Conservation (phyloP, 2,113 vertebrate genomes). For the Herpetotheres cachinnans region DNA sequence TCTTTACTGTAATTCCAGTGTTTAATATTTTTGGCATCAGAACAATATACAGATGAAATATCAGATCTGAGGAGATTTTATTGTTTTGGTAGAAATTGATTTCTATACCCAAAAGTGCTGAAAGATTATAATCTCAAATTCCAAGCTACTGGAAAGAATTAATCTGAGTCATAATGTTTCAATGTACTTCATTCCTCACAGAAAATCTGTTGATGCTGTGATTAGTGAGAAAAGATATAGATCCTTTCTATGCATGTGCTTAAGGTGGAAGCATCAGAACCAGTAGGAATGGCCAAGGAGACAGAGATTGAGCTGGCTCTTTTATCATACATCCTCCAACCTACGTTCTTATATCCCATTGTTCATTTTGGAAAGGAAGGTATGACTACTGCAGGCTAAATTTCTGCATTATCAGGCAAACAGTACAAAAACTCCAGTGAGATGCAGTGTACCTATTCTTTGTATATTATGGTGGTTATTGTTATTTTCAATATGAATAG, state of each 20-base stretch:
- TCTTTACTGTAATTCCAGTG: background rate
- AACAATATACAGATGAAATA: background rate
- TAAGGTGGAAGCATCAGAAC: background rate
- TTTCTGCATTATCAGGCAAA: background rate
- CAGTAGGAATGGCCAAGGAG: background rate
- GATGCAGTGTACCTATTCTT: background rate
- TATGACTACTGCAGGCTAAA: background rate
- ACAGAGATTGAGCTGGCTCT: background rate
- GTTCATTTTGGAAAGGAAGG: background rate
- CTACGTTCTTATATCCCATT: background rate
- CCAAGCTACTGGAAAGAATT: background rate
- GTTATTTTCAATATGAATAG: background rate
- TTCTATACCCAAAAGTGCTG: background rate
- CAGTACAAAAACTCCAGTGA: background rate
- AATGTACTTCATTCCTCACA: background rate
- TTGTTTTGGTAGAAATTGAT: background rate
- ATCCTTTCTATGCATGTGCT: background rate
- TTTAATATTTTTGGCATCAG: background rate
- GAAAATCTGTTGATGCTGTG: background rate
- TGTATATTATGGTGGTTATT: background rate
- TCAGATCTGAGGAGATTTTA: background rate
- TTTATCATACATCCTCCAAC: background rate
- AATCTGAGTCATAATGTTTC: background rate
- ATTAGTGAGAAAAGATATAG: background rate
- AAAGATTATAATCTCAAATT: background rate